Conservation (phyloP, 2,113 vertebrate genomes). For the Sarotherodon lohbergeri region DNA sequence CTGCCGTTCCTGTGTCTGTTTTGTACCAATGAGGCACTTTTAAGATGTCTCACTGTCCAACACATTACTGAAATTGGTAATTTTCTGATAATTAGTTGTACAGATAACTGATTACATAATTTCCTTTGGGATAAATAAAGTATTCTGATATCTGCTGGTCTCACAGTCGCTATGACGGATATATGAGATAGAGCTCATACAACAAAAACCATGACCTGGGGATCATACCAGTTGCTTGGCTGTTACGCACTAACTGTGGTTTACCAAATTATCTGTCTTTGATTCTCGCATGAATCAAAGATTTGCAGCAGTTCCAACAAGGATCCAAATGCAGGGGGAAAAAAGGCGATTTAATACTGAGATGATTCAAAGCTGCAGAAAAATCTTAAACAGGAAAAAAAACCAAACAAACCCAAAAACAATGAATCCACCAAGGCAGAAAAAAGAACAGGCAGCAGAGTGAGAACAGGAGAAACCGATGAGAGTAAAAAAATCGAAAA, state of each 20-base stretch:
- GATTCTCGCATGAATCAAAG: background rate
- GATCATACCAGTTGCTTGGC: background rate
- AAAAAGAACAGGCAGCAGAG: background rate
- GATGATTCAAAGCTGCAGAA: background rate
- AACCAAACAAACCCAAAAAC: background rate
- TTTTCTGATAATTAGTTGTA: background rate
- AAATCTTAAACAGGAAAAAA: background rate
- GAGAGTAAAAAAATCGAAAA: background rate
- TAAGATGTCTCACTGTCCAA: background rate
- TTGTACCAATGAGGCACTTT: background rate
- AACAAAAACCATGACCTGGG: background rate
- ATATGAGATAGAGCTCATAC: background rate
- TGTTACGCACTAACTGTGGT: background rate
- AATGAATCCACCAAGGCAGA: background rate
- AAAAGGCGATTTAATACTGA: background rate
- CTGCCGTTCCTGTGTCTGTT: background rate
- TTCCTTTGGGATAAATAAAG: background rate
- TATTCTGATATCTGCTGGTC: background rate
- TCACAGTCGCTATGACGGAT: background rate
- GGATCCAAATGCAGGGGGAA: background rate
- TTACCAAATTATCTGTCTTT: background rate
- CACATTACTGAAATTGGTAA: background rate
- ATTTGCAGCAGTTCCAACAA: background rate
- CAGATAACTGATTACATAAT: background rate
- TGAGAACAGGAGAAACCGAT: background rate